phyloP scores from a whole-genome alignment of 1,140 invertebrate species.

The Drosophila bocki region DNA sequence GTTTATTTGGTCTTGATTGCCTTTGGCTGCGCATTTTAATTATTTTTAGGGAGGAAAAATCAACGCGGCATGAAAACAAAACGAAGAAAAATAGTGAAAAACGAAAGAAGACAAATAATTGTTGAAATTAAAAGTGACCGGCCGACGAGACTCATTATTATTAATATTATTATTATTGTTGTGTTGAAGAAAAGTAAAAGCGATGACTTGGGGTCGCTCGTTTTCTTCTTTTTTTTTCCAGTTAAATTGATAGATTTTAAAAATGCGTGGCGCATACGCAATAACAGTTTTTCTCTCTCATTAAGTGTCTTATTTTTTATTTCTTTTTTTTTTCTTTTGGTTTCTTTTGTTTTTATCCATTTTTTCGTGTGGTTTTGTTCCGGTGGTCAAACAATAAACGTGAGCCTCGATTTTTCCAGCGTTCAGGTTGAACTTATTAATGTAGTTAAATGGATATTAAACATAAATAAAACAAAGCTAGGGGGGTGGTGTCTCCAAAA shows the following conservation, averaged over 20 bases:
- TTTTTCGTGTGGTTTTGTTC: conserved; percentile 32
- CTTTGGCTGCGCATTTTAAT: conserved; percentile 58
- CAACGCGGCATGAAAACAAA: conserved; percentile 51
- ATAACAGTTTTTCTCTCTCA: conserved; percentile 32
- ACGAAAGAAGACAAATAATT: conserved; percentile 64
- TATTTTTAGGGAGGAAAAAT: conserved; percentile 53
- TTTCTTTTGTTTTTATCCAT: conserved; percentile 1
- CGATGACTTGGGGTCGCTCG: background rate
- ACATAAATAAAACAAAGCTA: conserved; percentile 62
- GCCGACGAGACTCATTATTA: conserved; percentile 26
- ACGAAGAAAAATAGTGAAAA: background rate
- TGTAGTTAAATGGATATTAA: conserved; percentile 79
- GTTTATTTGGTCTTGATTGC: conserved; percentile 70
- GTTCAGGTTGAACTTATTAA: conserved; percentile 64
- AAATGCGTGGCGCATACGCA: conserved; percentile 51
- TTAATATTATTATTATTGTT: conserved; percentile 45
- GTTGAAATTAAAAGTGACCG: conserved; percentile 73
- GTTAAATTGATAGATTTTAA: conserved; percentile 42
- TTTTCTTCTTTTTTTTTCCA: conserved; percentile 2
- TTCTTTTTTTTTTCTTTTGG: conserved; percentile 4
- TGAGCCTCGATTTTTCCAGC: conserved; percentile 28
- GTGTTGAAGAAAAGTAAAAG: conserved; percentile 60
- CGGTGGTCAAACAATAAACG: conserved; percentile 72
- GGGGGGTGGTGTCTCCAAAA: conserved; percentile 9
- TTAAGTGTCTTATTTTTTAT: conserved; percentile 35